These are phyloP conservation scores for Istiophorus platypterus DNA, from an alignment of 2,113 vertebrate species.

Conservation along the genomic window DNA sequence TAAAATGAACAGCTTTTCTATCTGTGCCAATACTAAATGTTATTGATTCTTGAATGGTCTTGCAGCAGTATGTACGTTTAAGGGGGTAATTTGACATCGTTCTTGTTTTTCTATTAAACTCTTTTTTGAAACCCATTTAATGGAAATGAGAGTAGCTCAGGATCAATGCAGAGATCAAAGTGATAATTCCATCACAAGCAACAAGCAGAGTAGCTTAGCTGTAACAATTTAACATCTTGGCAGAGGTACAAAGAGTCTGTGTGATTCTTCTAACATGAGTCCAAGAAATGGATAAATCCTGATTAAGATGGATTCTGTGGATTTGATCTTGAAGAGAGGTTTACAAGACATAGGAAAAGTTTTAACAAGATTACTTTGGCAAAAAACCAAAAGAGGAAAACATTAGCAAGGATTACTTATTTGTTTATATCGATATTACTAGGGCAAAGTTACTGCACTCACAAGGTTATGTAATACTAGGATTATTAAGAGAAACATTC, in stretches of 20 bases:
- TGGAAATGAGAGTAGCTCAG: background rate
- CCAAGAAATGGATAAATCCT: slow-evolving; percentile 48
- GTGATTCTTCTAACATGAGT: slow-evolving; percentile 13
- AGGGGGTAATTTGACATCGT: background rate
- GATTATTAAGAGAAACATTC: background rate
- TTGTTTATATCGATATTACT: background rate
- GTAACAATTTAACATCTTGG: slow-evolving; percentile 5
- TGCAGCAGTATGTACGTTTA: background rate
- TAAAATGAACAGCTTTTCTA: background rate
- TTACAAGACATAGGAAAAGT: slow-evolving; percentile 43
- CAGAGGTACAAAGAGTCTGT: background rate
- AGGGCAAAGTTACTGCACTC: background rate
- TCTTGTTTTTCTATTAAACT: background rate
- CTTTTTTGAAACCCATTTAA: background rate
- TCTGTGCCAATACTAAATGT: background rate
- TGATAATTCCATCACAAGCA: background rate
- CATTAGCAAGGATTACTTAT: slow-evolving; percentile 42
- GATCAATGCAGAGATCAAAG: background rate
- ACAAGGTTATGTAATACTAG: background rate
- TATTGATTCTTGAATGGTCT: background rate
- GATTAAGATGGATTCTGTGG: slow-evolving; percentile 63
- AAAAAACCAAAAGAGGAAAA: slow-evolving; percentile 19
- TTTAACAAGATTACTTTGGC: slow-evolving; percentile 59
- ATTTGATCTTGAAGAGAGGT: slow-evolving; percentile 51
- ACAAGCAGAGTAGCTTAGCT: background rate